Base-by-base conservation (phyloP, 2,888 invertebrate species). In the Caenorhabditis sulstoni region DNA sequence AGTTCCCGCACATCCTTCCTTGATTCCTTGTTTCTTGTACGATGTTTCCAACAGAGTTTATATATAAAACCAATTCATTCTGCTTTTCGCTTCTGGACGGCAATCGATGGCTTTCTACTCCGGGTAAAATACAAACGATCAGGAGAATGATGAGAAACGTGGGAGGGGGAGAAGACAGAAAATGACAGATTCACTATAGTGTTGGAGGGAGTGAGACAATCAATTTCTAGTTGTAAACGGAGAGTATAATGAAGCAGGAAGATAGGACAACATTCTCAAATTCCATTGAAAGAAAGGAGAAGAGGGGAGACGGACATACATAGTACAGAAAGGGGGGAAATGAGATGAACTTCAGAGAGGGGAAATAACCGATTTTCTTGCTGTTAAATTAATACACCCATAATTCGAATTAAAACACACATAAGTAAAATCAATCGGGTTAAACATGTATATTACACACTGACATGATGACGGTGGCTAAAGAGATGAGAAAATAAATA, bases 321-420 rank as follows among this genome's bases (percentile, higher is more conserved):
- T 18, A 47, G 16, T 47, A 44, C 23, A 62, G 16, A 22, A 41
- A n/a, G 11, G n/a, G 45, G 23, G 29, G 61, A 45, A 22, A 58
- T 50, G 20, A 23, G 20, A 20, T 18, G 20, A 37, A 20, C 16
- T 44, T 18, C 47, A 64, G 37, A 29, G 39, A 35, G 29, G 59
- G 3, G 41, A 53, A 59, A 22, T 20, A 55, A 71, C 62, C 71
- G 62, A 71, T 71, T 62, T 55, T 35, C 18, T 61, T 70, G 20
- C 61, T 70, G 61, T 71, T 71, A 71, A 71, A 41, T 71, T 57
- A 73, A 20, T 44, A 29, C 29, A 73, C 73, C 73, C 73, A 73
- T 73, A 73, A 71, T 73, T 55, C 41, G 16, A 57, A 58, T 73
- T 73, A 73, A 73, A 73, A 71, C 71, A 71, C 71, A 71, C 23